Base-by-base conservation (phyloP, 2,888 invertebrate genomes). In the Leucophenga montana region DNA sequence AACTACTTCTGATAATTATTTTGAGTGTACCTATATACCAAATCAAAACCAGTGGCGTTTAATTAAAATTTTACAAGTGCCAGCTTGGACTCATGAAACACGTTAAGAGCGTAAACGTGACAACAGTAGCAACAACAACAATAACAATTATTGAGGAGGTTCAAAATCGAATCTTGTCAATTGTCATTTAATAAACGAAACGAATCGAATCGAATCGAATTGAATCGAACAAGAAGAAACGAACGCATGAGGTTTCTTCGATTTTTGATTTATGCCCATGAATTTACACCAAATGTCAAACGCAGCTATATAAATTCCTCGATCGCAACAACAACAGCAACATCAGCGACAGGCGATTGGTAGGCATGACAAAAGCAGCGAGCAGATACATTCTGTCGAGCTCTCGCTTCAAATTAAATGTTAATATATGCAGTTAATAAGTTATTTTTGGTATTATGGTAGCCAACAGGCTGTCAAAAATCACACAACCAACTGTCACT, bases 71-170 rank as follows among this genome's bases (percentile, higher is more conserved):
- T 78, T 79, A 82, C 79, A 77, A 82, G 81, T 79, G 79, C 77
- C 79, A 77, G 77, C 78, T 77, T 73, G 79, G 59, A 59, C 71
- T 82, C 75, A 82, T 75, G 75, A 81, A 81, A 84, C 82, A 83
- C 85, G 79, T 87, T 87, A 87, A 87, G 85, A 86, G 84, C 81
- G 73, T 75, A 81, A 86, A 88, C 88, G 88, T 88, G 88, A 86
- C 86, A 81, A 74, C 78, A 61, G 76, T 71, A 68, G 59, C 73
- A n/a, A n/a, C 4, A 50, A 50, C 33, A 4, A 48, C 3, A 48
- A 48, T 6, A 48, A 48, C n/a, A 48, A 16, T 48, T 16, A 48
- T 16, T 16, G 20, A 54, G 20, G 27, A 57, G 31, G 31, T 22
- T 14, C 31, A 57, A 57, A 31, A 57, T 57, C 31, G 57, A 57